Evolutionary conservation across 2,113 vertebrate species (phyloP).

Genomic region (Scortum barcoo): DNA sequence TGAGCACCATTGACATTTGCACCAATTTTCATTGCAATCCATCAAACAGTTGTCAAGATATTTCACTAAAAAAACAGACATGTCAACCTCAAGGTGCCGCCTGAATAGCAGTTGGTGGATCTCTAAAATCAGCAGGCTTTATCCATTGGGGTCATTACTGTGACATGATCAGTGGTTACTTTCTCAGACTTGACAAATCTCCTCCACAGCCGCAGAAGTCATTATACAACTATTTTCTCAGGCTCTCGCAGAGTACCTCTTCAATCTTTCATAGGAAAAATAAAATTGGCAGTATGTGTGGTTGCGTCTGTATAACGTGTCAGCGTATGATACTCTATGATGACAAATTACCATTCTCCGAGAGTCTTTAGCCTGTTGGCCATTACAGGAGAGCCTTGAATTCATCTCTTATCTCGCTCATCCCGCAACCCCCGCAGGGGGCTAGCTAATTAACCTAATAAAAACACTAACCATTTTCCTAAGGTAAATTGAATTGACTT

Average conservation of each 20-base stretch:
- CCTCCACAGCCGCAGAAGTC: background rate
- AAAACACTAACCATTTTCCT: slow-evolving; percentile 95
- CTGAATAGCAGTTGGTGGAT: no score
- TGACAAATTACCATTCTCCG: slow-evolving; percentile 51
- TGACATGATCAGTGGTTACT: background rate
- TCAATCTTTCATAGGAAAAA: background rate
- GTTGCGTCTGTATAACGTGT: background rate
- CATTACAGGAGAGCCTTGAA: slow-evolving; percentile 69
- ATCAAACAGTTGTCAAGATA: no score
- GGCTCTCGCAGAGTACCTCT: background rate
- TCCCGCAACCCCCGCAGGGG: slow-evolving; percentile 91
- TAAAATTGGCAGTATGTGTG: background rate
- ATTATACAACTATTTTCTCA: background rate
- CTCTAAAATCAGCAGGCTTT: no score
- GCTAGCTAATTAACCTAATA: slow-evolving; percentile 96
- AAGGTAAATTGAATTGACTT: slow-evolving; percentile 98
- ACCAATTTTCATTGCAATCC: no score
- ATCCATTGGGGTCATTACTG: no score
- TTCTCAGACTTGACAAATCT: background rate
- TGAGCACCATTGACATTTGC: background rate
- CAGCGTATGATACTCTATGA: slow-evolving; percentile 38
- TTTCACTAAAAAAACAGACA: no score
- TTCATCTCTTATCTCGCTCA: slow-evolving; percentile 84
- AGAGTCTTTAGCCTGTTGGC: slow-evolving; percentile 58
- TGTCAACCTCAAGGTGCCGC: no score